Evolutionary conservation across 2,113 vertebrate genomes (phyloP).

Genomic region (Rhabdornis inornatus): DNA sequence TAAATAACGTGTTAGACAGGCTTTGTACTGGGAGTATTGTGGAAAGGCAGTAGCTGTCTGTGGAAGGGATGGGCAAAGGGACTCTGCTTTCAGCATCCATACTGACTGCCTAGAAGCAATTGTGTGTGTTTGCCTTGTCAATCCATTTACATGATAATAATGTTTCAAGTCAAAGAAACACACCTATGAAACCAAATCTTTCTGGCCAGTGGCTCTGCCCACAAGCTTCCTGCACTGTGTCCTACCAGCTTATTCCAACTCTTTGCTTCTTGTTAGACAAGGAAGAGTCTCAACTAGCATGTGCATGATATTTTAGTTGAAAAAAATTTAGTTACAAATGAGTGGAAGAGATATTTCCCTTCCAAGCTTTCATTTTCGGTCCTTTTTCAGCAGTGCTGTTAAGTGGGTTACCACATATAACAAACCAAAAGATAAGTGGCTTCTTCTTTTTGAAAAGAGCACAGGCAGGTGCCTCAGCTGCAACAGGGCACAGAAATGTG

Average conservation of each 20-base stretch:
- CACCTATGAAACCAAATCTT: not conserved
- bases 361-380: not conserved
- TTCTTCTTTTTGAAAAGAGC: not conserved
- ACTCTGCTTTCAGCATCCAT: not conserved
- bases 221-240: rapidly evolving
- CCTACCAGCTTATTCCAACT: not conserved
- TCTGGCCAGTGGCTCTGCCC: not conserved
- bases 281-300: not conserved
- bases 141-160: not conserved
- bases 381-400: not conserved
- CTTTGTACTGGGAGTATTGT: not conserved
- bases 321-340: not conserved
- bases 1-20: not conserved
- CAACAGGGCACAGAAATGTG: not conserved
- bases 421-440: not conserved
- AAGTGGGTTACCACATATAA: not conserved
- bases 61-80: conserved; percentile 8
- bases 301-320: not conserved
- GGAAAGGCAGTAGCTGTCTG: not conserved
- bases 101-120: not conserved
- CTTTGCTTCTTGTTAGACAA: not conserved
- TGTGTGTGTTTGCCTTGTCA: not conserved
- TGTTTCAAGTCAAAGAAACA: conserved; percentile 3
- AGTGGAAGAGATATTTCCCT: not conserved
- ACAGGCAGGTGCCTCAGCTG: not conserved